Evolutionary conservation across 30 jellyfish, hydroid and myxozoan genomes (phyloP).

Genomic region (Cassiopea xamachana): DNA sequence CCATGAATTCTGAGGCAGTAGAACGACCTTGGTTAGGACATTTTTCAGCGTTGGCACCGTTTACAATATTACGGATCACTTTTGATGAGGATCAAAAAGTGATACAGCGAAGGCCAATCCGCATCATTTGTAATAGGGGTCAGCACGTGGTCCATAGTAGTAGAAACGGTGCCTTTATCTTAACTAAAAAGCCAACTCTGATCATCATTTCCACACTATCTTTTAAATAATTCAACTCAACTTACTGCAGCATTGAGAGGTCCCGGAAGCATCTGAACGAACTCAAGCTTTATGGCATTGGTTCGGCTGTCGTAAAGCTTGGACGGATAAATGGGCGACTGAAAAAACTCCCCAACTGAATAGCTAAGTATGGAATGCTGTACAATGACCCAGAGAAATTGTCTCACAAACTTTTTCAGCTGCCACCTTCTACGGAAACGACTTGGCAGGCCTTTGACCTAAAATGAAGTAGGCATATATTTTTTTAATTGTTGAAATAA

Average conservation of each 20-base stretch:
- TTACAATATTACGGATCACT: too few relatives aligned
- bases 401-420: conserved; percentile 2
- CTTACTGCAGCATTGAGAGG: conserved; percentile 3
- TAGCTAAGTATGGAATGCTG: conserved; percentile 31
- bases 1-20: too few relatives aligned
- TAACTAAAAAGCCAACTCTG: too few relatives aligned
- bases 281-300: not conserved
- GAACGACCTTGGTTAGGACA: too few relatives aligned
- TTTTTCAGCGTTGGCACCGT: too few relatives aligned
- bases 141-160: too few relatives aligned
- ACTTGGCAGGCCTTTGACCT: conserved; percentile 4
- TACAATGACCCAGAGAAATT: conserved; percentile 52
- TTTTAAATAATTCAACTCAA: not conserved
- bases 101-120: too few relatives aligned
- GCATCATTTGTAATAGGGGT: too few relatives aligned
- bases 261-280: conserved; percentile 28
- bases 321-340: conserved; percentile 15
- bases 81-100: too few relatives aligned
- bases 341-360: conserved; percentile 39
- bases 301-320: conserved; percentile 10
- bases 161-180: too few relatives aligned
- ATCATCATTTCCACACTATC: too few relatives aligned
- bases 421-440: not conserved
- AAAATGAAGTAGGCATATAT: not conserved
- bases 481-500: too few relatives aligned